Base-by-base conservation (phyloP, 2,113 vertebrate genomes). In the Riparia riparia region DNA sequence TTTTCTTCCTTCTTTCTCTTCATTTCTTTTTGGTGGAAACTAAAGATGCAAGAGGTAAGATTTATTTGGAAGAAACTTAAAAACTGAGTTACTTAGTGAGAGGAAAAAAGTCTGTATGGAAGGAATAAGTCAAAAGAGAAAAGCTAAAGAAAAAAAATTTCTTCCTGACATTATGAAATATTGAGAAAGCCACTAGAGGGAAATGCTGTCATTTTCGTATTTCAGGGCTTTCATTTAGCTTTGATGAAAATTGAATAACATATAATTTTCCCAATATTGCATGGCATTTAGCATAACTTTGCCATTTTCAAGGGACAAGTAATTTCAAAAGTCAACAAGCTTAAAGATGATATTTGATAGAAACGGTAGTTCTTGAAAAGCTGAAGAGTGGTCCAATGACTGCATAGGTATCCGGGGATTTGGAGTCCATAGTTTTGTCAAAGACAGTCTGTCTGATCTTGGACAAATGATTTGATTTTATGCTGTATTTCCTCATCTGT, bases 161-260 rank as follows among this genome's bases (percentile, higher is more conserved):
- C 13, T 41, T 86, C 56, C 26, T 71, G 84, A 79, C 57, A 74
- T 26, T 56, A 70, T 28, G 25, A 95, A 71, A 82, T 93, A 91
- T 57, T 91, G 34, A n/a, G 73, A 91, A 91, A 91, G 1, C 26
- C 88, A 81, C 66, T 81, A 81, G 85, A 91, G 82, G 79, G 79
- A 91, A 90, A 96, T 94, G 51, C 79, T 94, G 84, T 94, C 90
- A 88, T 95, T 95, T 96, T 96, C 74, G 47, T 94, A 90, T 89
- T 89, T 93, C 78, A 90, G 34, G 50, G 56, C 24, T 90, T 93
- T 93, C 82, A 73, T 88, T 93, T 95, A 56, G 45, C 19, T 78
- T 50, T 94, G 50, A 88, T 66, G 64, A 83, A 93, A 80, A 82
- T 58, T 90, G 66, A 91, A 47, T 82, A 94, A 44, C 66, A 80